These are phyloP conservation scores for Cheilinus undulatus DNA, from an alignment of 2,113 vertebrate species.

Conservation along the genomic window DNA sequence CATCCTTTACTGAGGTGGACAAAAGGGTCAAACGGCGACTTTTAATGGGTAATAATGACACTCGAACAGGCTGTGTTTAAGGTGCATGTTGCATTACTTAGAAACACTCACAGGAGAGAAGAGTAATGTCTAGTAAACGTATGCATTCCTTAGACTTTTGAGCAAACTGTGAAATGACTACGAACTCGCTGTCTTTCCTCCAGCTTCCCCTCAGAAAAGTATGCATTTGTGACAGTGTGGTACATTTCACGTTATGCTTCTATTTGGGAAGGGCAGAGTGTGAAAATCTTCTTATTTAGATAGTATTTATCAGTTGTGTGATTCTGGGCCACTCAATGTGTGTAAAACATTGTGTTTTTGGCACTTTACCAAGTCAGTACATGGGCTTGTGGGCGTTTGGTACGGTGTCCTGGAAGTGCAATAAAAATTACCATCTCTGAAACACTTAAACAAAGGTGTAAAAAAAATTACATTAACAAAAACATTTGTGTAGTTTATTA, in stretches of 20 bases:
- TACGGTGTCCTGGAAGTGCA: too few relatives aligned
- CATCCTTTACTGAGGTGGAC: conserved; percentile 90
- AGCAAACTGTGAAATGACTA: conserved; percentile 87
- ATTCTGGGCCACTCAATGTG: conserved; percentile 46
- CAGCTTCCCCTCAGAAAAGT: conserved; percentile 69
- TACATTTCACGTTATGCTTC: conserved; percentile 81
- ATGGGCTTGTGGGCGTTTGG: too few relatives aligned
- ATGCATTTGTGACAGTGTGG: conserved; percentile 80
- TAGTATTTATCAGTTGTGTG: conserved; percentile 57
- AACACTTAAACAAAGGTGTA: too few relatives aligned
- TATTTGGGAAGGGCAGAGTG: conserved; percentile 55
- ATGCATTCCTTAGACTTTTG: conserved; percentile 81
- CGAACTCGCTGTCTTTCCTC: conserved; percentile 58
- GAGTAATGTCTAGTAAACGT: conserved; percentile 60
- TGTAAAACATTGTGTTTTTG: conserved; percentile 34
- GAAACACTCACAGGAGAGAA: conserved; percentile 49
- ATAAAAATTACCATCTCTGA: too few relatives aligned
- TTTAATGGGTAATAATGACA: conserved; percentile 91
- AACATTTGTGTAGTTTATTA: too few relatives aligned
- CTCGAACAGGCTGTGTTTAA: conserved; percentile 10
- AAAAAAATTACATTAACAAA: too few relatives aligned
- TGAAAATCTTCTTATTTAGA: conserved; percentile 56
- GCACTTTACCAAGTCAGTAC: conserved; percentile 17
- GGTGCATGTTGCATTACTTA: conserved; percentile 38
- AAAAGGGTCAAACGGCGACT: conserved; percentile 95